Evolutionary conservation across 1,140 invertebrate species (phyloP).

Genomic region (Cryptotermes secundus): DNA sequence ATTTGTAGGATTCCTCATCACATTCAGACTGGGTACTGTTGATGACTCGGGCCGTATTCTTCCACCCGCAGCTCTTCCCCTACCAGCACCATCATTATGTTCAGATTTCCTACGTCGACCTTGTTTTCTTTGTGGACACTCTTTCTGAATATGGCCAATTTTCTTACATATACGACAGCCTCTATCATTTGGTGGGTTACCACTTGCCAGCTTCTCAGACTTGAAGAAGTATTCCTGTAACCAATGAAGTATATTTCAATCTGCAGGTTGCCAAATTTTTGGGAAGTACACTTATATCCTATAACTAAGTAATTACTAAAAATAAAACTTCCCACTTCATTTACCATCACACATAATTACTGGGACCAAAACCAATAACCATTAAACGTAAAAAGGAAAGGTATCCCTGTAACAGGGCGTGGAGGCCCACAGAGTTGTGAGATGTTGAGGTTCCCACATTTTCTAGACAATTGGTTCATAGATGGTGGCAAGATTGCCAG

Average conservation of each 20-base stretch:
- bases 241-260: neutral
- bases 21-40: neutral
- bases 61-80: neutral
- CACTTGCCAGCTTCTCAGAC: slow-evolving; percentile 46
- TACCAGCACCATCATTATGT: neutral
- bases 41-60: neutral
- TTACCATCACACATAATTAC: too few relatives aligned
- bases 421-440: too few relatives aligned
- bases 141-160: slow-evolving; percentile 60
- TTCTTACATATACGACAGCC: slow-evolving; percentile 59
- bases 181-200: slow-evolving; percentile 56
- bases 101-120: neutral
- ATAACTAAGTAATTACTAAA: too few relatives aligned
- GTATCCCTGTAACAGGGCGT: too few relatives aligned
- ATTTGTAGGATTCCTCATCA: neutral
- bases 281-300: too few relatives aligned
- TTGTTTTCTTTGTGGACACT: slow-evolving; percentile 47
- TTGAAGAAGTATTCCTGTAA: slow-evolving; percentile 55
- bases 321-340: too few relatives aligned
- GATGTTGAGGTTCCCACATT: too few relatives aligned
- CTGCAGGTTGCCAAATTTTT: too few relatives aligned
- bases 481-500: too few relatives aligned
- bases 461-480: too few relatives aligned
- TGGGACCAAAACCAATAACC: too few relatives aligned
- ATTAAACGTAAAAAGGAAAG: too few relatives aligned